These are phyloP conservation scores for Acrossocheilus fasciatus DNA, from an alignment of 2,797 vertebrate genomes.

Conservation along the genomic window DNA sequence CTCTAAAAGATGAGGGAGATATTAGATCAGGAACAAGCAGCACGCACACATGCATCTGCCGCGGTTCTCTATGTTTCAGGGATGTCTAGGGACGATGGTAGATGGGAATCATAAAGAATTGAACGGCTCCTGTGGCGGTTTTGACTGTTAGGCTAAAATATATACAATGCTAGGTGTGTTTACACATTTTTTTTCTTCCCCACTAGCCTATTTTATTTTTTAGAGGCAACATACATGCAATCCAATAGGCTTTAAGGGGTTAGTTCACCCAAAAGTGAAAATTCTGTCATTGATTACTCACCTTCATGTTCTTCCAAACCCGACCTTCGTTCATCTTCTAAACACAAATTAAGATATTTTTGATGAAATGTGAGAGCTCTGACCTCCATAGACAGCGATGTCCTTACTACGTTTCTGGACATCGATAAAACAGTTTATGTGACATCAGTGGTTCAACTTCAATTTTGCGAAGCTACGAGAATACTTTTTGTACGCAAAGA, in stretches of 20 bases:
- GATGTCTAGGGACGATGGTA: neutral
- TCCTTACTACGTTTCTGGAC: neutral
- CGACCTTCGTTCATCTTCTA: neutral
- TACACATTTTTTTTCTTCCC: neutral
- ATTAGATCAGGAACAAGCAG: slow-evolving; percentile 1
- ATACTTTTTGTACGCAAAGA: no score
- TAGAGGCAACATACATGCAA: no score
- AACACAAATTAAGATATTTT: neutral
- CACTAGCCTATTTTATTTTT: no score
- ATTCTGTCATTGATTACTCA: neutral
- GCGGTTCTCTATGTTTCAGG: neutral
- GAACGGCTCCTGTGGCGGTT: neutral
- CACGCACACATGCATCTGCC: neutral
- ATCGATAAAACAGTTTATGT: neutral
- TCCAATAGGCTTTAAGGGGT: no score
- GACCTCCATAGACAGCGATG: neutral
- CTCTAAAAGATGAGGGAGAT: slow-evolving; percentile 14
- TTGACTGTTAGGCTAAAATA: neutral
- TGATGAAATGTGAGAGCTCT: neutral
- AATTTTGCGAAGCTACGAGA: no score
- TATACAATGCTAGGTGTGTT: neutral
- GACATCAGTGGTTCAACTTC: no score
- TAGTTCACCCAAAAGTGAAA: neutral
- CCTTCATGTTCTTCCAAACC: neutral
- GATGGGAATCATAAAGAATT: neutral